Base-by-base conservation (phyloP, 2,888 invertebrate species). In the Meteorus colon region DNA sequence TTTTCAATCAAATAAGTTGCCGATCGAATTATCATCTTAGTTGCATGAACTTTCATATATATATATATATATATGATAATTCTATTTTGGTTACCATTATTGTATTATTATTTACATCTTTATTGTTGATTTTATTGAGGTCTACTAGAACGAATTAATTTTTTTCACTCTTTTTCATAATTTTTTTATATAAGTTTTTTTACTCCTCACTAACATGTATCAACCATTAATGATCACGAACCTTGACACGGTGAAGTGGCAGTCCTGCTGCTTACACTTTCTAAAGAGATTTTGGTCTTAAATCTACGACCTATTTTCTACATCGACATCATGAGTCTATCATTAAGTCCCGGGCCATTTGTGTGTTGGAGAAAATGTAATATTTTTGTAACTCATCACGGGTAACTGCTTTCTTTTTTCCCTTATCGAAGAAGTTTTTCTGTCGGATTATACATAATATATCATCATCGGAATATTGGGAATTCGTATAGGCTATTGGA, bases 261-360 rank as follows among this genome's bases (percentile, higher is more conserved):
- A 82, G 82, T 83, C 80, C 79, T 81, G 81, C 81, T 81, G 80
- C 79, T 69, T 75, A 79, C 74, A 79, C 75, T 78, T 74, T 73
- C 73, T 75, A 73, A 79, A 71, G 68, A 75, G 71, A 12, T 45
- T 73, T 55, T 24, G 65, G 73, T 70, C 27, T 27, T 72, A 76
- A 76, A 66, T 51, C 66, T 69, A 76, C 29, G 60, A 68, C 37
- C 63, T 72, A 16, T 68, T 29, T 24, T 67, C 16, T 31, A 63
- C 31, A 63, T 63, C 31, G 63, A 63, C 31, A 31, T 16, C 12
- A 63, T n/a, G 16, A n/a, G 6, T 55, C 19, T 19, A 19, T 55
- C 6, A 55, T 55, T 19, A 6, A 4, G 19, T 55, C n/a, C 10
- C 19, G 55, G 8, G n/a, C 5, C 8, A 31, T 63, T 63, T 16